A percentile compares a stretch with the other conserved stretches of the same genome.
Evolutionary conservation across 2,113 vertebrate species (phyloP).

Genomic region (Brachyhypopomus gauderio): DNA sequence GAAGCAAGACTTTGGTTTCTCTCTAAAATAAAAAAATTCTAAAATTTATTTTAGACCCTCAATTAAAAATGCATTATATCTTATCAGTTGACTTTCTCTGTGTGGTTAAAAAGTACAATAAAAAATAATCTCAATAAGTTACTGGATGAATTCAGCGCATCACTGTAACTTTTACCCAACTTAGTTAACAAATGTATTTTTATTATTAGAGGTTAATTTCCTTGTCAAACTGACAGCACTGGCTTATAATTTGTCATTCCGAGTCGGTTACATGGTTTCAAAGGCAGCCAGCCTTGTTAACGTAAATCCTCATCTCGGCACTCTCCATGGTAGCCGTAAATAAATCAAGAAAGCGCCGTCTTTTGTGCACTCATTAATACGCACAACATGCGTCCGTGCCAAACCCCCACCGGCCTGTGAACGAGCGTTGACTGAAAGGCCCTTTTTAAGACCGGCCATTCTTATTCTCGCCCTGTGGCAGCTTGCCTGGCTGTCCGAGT

Average conservation of each 20-base stretch:
- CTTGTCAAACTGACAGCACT: constrained; percentile 35
- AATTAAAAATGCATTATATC: constrained; percentile 13
- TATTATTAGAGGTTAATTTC: constrained; percentile 1
- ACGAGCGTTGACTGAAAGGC: constrained; percentile 93
- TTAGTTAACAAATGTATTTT: constrained; percentile 36
- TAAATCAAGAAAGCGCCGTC: constrained; percentile 92
- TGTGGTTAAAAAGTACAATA: constrained; percentile 2
- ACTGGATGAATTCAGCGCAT: neutral
- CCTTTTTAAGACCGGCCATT: constrained; percentile 86
- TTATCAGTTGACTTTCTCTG: neutral
- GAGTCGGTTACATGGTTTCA: constrained; percentile 53
- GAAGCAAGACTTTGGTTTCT: neutral
- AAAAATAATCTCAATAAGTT: neutral
- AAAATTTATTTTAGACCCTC: neutral
- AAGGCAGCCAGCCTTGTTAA: constrained; percentile 66
- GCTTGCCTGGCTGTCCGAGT: constrained; percentile 88
- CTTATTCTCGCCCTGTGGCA: constrained; percentile 89
- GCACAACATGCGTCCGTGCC: constrained; percentile 95
- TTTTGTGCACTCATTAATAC: constrained; percentile 96
- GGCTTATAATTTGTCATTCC: constrained; percentile 43
- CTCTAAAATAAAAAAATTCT: neutral
- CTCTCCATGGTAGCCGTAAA: constrained; percentile 86
- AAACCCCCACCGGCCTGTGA: constrained; percentile 90
- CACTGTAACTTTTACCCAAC: constrained; percentile 2
- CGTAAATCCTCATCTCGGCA: constrained; percentile 72